These are phyloP conservation scores for Capitulum mitella DNA, from an alignment of 2,888 invertebrate species.

Conservation along the genomic window DNA sequence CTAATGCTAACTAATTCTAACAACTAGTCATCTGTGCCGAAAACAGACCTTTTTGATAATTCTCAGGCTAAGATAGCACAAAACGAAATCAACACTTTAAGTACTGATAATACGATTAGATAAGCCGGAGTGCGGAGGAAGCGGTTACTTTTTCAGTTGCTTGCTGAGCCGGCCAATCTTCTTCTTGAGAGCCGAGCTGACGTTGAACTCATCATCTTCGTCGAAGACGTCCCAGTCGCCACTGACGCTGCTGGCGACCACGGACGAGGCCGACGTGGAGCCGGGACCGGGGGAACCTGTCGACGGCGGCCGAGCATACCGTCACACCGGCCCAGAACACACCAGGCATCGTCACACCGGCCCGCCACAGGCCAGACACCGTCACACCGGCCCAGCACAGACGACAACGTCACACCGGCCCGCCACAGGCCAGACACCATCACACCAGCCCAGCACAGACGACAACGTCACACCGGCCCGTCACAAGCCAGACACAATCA, in stretches of 20 bases:
- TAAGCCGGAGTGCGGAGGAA: background rate
- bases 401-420: background rate
- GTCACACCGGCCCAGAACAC: too few species aligned
- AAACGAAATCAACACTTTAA: background rate
- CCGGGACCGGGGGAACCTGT: constrained; percentile 17
- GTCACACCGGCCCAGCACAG: background rate
- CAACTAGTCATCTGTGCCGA: too few species aligned
- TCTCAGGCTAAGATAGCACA: too few species aligned
- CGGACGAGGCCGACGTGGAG: constrained; percentile 4
- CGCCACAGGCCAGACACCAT: background rate
- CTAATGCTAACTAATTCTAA: too few species aligned
- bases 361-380: background rate
- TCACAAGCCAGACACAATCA: too few species aligned
- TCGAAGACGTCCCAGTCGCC: constrained; percentile 21
- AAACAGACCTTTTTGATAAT: too few species aligned
- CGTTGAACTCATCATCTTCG: background rate
- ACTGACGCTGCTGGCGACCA: constrained; percentile 26
- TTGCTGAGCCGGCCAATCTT: background rate
- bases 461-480: too few species aligned
- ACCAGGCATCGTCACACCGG: too few species aligned
- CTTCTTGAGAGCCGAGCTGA: background rate
- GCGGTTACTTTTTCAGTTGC: background rate
- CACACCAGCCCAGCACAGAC: too few species aligned
- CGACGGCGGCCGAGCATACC: too few species aligned
- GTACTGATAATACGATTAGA: background rate